phyloP scores from a whole-genome alignment of 53 echinoderm and acorn worm genomes.

The Henricia sp. region DNA sequence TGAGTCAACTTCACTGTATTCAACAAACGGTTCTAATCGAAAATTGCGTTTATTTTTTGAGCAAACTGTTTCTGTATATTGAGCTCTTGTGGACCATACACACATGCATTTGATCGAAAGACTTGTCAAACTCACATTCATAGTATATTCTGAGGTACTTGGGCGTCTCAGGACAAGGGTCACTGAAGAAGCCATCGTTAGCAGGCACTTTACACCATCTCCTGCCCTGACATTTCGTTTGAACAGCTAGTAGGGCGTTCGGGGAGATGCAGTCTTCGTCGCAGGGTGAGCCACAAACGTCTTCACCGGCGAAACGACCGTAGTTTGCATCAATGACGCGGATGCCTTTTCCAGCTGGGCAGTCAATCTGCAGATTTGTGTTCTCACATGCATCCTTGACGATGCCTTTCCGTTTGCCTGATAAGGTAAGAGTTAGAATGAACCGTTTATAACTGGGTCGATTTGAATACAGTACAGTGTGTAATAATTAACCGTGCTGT shows the following conservation, averaged over 20 bases:
- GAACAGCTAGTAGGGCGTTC: slow-evolving; percentile 10
- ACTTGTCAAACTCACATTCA: slow-evolving; percentile 33
- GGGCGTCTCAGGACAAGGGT: background rate
- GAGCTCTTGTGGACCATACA: too few relatives aligned
- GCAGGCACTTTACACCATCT: slow-evolving; percentile 33
- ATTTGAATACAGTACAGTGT: too few relatives aligned
- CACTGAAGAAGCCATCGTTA: background rate
- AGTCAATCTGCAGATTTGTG: slow-evolving; percentile 15
- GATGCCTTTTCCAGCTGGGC: slow-evolving; percentile 18
- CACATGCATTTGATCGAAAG: too few relatives aligned
- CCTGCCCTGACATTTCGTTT: slow-evolving; percentile 27
- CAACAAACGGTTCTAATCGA: too few relatives aligned
- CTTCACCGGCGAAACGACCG: slow-evolving; percentile 4
- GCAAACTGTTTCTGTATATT: too few relatives aligned
- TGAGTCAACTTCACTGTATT: too few relatives aligned
- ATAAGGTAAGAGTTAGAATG: background rate
- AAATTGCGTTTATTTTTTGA: too few relatives aligned
- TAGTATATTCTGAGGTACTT: slow-evolving; percentile 18
- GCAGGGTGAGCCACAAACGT: background rate
- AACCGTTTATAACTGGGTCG: background rate
- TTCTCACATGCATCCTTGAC: slow-evolving; percentile 12
- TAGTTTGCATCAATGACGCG: slow-evolving; percentile 35
- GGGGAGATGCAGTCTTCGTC: slow-evolving; percentile 5
- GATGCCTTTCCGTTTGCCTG: background rate
- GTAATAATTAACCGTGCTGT: too few relatives aligned